Evolutionary conservation across 1,140 invertebrate species (phyloP), one percentile per base, ranked within the genome.

Genomic region (Micrasema minimum): DNA sequence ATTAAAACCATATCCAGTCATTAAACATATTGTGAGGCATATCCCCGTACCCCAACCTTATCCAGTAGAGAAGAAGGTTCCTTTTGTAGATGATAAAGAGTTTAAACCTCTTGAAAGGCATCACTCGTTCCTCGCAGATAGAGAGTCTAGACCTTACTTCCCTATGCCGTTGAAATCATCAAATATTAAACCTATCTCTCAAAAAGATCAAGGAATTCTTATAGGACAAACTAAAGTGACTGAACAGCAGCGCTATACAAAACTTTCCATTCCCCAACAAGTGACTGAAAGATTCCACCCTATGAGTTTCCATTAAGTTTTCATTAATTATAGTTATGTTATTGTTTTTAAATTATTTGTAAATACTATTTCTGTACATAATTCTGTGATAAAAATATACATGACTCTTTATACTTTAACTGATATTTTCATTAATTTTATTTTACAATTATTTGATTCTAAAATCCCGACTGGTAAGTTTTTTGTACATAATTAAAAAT

Each of bases 1-100:
- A 5, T 86, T 86, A 1, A 88, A 88, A 76, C 86, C 84, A 0
- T 88, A 88, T 76, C 87, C 88, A 0, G 83, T 88, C 26, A 77
- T 86, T n/a, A 86, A 87, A 66, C 82, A 83, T 26, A 79, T 85
- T 26, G 76, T 85, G 2, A 87, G 85, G 69, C 81, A 82, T 1
- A 81, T 87, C 0, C 74, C 85, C 72, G 84, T 87, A 1, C 81
- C 81, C n/a, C 81, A 80, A 20, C 86, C 76, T 0, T 61, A 78
- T 31, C 79, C 79, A 0, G 85, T 90, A 1, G 88, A 90, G 55
- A 86, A 88, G 9, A 84, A 80, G 20, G 78, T 82, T 12, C 82
- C 82, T 3, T 31, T 31, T 31, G 26, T 31, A 4, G 26, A 31
- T 31, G 26, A 7, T 31, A 31, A 31, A 31, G 26, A 31, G 2